Evolutionary conservation across 1,140 invertebrate species (phyloP), one percentile per base, ranked within the genome.

Genomic region (Drosophila ogumai): DNA sequence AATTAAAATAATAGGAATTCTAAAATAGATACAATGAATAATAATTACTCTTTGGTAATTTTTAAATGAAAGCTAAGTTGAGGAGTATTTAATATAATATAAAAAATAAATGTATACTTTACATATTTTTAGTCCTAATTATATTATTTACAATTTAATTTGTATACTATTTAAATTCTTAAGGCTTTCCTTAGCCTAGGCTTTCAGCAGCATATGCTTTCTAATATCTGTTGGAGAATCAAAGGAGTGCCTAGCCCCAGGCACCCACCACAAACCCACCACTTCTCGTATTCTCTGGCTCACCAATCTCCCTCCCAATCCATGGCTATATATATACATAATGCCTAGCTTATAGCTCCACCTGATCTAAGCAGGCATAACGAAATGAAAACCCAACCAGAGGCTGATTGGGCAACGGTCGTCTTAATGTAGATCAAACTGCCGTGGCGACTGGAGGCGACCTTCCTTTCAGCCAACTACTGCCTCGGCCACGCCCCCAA

Each of bases 401-500:
- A 3, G 52, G 52, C 52, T 25, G 28, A 58, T 72, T 72, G 67
- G 43, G 66, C 68, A 72, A 72, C 25, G 25, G 25, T 41, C 50
- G 34, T 12, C 43, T 41, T 40, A 71, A 71, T 71, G 66, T 71
- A 13, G 68, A 71, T 71, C 65, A 68, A 66, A 54, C 57, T 46
- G 44, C 28, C 22, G 36, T 25, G 38, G 50, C 38, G 34, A 56
- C 52, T 72, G 52, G 50, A 40, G 66, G 68, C 68, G 68, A 72
- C 68, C 68, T 72, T 72, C 66, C 66, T 43, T 38, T 38, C n/a
- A 17, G 61, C 34, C 25, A 28, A 28, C 25, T 28, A 28, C 25
- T 28, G 25, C 25, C 13, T 25, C 34, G 25, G 63, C 46, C 66
- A 67, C 66, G 66, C 66, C 66, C 63, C 67, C 36, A 6, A 6